Base-by-base conservation (phyloP, 1,140 invertebrate genomes). In the Ceratosolen fusciceps region DNA sequence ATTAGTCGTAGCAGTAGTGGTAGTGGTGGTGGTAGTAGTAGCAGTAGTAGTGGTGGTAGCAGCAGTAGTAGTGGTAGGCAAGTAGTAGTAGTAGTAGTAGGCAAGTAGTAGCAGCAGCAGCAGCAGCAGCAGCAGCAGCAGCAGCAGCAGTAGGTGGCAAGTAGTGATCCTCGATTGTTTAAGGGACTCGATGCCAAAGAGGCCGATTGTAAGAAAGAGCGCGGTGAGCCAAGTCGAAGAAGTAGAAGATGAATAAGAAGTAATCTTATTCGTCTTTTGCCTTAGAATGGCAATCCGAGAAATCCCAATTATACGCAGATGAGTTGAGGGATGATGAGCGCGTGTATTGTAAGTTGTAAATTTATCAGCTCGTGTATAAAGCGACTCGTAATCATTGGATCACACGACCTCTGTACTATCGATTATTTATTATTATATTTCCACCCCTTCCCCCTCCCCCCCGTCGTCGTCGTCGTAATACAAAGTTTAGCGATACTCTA, bases 221-320 rank as follows among this genome's bases (percentile, higher is more conserved):
- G 24, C 19, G 26, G 2, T 21, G 34, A 54, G 34, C 43, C 31
- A 70, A n/a, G n/a, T n/a, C n/a, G n/a, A n/a, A n/a, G n/a, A n/a
- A n/a, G n/a, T n/a, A n/a, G n/a, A n/a, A n/a, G n/a, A n/a, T n/a
- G n/a, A n/a, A n/a, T n/a, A n/a, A 24, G 21, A 77, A 58, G 52
- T 47, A 71, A 71, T 0, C 49, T 70, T 43, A 37, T 47, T 19
- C 34, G 2, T 47, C 62, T 77, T n/a, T 37, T 71, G 52, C 37
- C 65, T 70, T 34, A n/a, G 54, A 54, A 62, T 62, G 78, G 81
- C 77, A 83, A 84, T 83, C 77, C 47, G 77, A 82, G 84, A 83
- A n/a, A n/a, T n/a, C 49, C 83, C 88, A 88, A 85, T 82, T 88
- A 88, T 87, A 88, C 88, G 86, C 86, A 89, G 88, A 88, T 87